Percentiles rank a stretch among this genome's conserved stretches.
Evolutionary conservation across 2,888 invertebrate genomes (phyloP).

Genomic region (Amiota minor): DNA sequence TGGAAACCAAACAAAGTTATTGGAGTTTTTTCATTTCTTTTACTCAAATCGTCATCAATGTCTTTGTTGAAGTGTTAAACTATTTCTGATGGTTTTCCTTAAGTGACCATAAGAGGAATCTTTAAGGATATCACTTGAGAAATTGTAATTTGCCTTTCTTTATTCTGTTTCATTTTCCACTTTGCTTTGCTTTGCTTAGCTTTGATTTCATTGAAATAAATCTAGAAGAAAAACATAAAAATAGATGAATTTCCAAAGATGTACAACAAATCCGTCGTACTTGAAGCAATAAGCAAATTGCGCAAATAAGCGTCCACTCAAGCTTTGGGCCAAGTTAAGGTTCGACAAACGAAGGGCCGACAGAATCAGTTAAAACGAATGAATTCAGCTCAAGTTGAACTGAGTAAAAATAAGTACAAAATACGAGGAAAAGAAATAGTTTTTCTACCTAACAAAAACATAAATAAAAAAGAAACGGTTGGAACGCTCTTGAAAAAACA

Average conservation of each 20-base stretch:
- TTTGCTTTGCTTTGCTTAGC: not conserved
- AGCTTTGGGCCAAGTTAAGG: not conserved
- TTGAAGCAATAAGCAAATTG: constrained; percentile 32
- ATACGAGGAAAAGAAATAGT: not conserved
- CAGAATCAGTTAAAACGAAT: not conserved
- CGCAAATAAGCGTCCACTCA: constrained; percentile 29
- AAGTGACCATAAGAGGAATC: constrained; percentile 13
- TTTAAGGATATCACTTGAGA: constrained; percentile 21
- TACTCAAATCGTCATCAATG: not conserved
- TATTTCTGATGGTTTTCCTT: constrained; percentile 16
- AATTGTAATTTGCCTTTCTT: constrained; percentile 20
- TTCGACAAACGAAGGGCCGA: not conserved
- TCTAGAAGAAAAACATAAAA: not conserved
- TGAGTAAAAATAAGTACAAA: not conserved
- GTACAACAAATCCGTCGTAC: constrained; percentile 19
- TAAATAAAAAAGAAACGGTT: constrained; percentile 17
- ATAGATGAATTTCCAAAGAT: constrained; percentile 18
- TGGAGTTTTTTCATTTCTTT: not conserved
- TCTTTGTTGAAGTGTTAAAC: constrained; percentile 16
- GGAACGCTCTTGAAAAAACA: constrained; percentile 27
- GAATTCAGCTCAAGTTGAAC: constrained; percentile 2
- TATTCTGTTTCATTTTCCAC: not conserved
- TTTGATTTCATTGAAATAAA: no score
- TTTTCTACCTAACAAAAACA: not conserved
- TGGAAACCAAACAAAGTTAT: no score